Evolutionary conservation across 2,797 vertebrate species (phyloP).

Genomic region (Sandelia bainsii): DNA sequence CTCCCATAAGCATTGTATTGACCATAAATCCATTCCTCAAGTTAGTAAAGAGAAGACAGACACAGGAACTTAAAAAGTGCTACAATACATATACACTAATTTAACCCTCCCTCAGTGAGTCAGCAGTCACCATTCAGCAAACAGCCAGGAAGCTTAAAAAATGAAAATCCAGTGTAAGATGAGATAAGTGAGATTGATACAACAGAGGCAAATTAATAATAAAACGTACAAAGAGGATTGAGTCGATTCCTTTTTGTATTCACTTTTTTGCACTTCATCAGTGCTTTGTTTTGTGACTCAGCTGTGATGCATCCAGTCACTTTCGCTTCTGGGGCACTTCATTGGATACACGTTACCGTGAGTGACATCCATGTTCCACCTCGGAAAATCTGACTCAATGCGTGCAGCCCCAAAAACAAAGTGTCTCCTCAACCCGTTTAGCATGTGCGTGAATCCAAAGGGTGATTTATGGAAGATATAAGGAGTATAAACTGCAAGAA

Average conservation of each 20-base stretch:
- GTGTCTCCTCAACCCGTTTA: constrained; percentile 12
- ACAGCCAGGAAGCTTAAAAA: neutral
- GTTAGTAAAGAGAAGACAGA: constrained; percentile 20
- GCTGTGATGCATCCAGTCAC: constrained; percentile 34
- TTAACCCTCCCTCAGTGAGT: constrained; percentile 17
- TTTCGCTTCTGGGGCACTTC: constrained; percentile 37
- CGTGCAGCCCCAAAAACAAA: constrained; percentile 40
- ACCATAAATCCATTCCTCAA: constrained; percentile 39
- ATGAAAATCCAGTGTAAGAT: neutral
- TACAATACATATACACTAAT: constrained; percentile 9
- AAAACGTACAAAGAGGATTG: constrained; percentile 23
- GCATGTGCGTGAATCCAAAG: neutral
- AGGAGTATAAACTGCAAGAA: constrained; percentile 38
- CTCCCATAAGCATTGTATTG: constrained; percentile 21
- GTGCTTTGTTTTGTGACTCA: constrained; percentile 30
- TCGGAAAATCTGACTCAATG: constrained; percentile 56
- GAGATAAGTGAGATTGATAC: neutral
- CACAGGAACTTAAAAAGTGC: constrained; percentile 17
- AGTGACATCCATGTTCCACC: constrained; percentile 52
- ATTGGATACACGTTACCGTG: constrained; percentile 13
- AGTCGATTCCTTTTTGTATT: constrained; percentile 22
- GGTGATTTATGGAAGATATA: constrained; percentile 48
- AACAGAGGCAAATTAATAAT: constrained; percentile 2
- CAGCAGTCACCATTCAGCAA: neutral
- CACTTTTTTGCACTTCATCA: constrained; percentile 7